Evolutionary conservation across 2,888 invertebrate species (phyloP), one percentile per base, ranked within the genome.

Genomic region (Metallyticus violacea): DNA sequence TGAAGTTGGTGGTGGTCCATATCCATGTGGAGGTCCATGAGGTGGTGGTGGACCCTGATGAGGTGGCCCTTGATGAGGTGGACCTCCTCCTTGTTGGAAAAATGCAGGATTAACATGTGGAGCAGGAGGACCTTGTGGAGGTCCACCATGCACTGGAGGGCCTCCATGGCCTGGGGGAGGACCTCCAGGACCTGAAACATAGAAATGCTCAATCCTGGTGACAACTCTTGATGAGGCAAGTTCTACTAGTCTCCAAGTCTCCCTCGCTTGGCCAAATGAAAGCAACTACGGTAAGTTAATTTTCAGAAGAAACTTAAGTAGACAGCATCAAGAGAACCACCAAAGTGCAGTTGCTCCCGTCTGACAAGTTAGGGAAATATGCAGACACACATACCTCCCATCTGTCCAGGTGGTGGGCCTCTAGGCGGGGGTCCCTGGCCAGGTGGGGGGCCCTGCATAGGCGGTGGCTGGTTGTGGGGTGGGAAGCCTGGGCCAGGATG

Each of bases 71-170:
- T 92, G 89, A 91, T 93, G 91, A 40, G 93, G 93, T 9, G 93
- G 93, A 62, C 94, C 94, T 79, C 93, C 93, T 26, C 92, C 92
- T 92, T 97, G 97, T 90, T 96, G 97, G 92, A 98, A 98, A 95
- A 99, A 99, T 88, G 98, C 98, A 78, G 99, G 98, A 93, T 99
- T 99, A 89, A 99, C 98, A 92, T 99, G 98, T 82, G 98, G 98
- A 29, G 98, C 98, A 6, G 97, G 97, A 79, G 95, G 95, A 2
- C 94, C 95, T 88, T 92, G 92, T n/a, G 93, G 93, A 3, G 93
- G 93, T 0, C 93, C 93, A 77, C 92, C 77, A 93, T 88, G 88
- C 3, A 88, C 78, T 93, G 93, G 94, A 78, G 94, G 94, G 85
- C 92, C 92, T 86, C 92, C 92, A 87, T 93, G 92, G 88, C 93